phyloP scores from a whole-genome alignment of 2,113 vertebrate species.

The Cinclus cinclus region DNA sequence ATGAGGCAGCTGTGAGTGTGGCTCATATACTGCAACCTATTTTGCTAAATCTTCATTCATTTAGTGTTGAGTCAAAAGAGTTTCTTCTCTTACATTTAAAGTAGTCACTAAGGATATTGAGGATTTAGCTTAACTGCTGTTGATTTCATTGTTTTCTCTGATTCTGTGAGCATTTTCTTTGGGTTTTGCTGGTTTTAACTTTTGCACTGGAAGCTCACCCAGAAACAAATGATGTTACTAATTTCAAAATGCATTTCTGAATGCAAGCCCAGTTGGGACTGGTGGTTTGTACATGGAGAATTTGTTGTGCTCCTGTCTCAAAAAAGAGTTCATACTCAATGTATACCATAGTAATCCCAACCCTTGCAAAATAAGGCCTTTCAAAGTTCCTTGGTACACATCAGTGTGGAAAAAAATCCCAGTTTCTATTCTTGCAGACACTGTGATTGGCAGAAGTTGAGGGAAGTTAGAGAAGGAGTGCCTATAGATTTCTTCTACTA shows the following conservation, averaged over 20 bases:
- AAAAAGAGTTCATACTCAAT: not conserved
- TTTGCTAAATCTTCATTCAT: not conserved
- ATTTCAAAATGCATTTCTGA: not conserved
- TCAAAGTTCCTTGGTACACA: not conserved
- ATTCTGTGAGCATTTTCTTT: not conserved
- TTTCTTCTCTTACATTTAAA: not conserved
- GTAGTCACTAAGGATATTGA: not conserved
- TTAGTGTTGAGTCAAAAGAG: not conserved
- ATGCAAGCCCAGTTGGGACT: not conserved
- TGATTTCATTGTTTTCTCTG: not conserved
- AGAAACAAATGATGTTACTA: not conserved
- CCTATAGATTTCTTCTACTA: not conserved
- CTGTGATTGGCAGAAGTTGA: accelerated
- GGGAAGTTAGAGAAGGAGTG: accelerated
- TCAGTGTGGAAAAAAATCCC: not conserved
- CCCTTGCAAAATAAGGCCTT: not conserved
- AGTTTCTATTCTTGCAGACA: not conserved
- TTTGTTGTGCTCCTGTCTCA: not conserved
- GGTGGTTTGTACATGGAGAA: not conserved
- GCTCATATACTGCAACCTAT: not conserved
- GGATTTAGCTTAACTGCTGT: not conserved
- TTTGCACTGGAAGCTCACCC: not conserved
- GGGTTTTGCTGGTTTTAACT: not conserved
- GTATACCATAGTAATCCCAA: not conserved
- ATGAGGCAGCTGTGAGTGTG: not conserved